Evolutionary conservation across 2,888 invertebrate genomes (phyloP), one percentile per base, ranked within the genome.

Genomic region (Pandemis corylana): DNA sequence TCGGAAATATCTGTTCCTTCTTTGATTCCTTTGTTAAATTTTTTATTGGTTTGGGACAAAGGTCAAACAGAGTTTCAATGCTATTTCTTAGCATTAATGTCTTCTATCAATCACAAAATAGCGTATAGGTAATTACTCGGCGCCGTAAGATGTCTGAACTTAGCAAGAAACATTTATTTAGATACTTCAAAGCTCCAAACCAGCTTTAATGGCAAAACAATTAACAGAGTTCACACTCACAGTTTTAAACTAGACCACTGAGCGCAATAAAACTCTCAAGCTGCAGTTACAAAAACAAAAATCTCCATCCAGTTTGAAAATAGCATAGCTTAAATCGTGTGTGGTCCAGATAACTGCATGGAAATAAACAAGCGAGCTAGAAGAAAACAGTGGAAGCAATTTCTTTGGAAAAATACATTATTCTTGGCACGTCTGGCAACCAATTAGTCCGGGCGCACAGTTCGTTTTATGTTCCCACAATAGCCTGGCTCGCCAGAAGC

Each of bases 371-470:
- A 84, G 61, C 7, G 65, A 70, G 59, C 68, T 46, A 66, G 61
- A 75, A 75, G 70, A 67, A 81, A 85, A 79, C 72, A 80, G 79
- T 81, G 77, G 78, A 81, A 82, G 81, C 74, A 74, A 76, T 76
- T 76, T 74, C 75, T 76, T 75, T 67, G 59, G 78, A 79, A 78
- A 77, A 82, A 78, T 83, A 84, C 84, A 85, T 87, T 89, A 89
- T 89, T 89, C 87, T 83, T 80, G 79, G 80, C 88, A 88, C 88
- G 88, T 88, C 86, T 83, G 82, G 81, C 79, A 81, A 81, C 85
- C 88, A 89, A 90, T 89, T 90, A 89, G 86, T 84, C 80, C 77
- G 79, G 83, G 80, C 83, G 83, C 77, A 77, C 59, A 71, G 71
- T 83, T 81, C 83, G 83, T 82, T 87, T 84, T 84, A 81, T 83